Evolutionary conservation across 2,888 invertebrate species (phyloP), one percentile per base, ranked within the genome.

Genomic region (Sarcophaga caerulescens): DNA sequence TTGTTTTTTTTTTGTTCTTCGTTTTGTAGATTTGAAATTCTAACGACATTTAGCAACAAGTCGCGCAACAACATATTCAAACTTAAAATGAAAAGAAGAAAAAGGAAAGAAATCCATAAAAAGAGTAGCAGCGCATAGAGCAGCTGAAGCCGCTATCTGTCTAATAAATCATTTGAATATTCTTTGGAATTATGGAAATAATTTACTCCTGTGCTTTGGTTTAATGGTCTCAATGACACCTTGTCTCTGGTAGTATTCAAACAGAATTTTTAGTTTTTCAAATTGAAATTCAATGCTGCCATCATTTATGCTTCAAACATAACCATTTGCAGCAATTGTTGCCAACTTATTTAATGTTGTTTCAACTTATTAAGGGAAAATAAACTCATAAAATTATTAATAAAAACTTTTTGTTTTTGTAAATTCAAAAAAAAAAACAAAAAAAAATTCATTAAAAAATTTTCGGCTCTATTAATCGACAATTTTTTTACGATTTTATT

Each of bases 91-190:
- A 47, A 47, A 12, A 11, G 8, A 47, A 11, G 3, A 14, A 47
- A 14, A 14, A 47, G 11, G 14, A 47, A 47, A 47, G 11, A 47
- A 14, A 35, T 35, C 4, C 47, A 14, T 17, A 66, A 12, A 75
- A 73, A 73, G 70, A 45, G 35, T 35, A 35, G 35, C 4, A 25
- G 6, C n/a, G 25, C 35, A 52, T 47, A 47, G 47, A 47, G 47
- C n/a, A 14, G 14, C 6, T 6, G 62, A 73, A 23, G 83, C 78
- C 76, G 73, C 71, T 83, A 78, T 78, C 77, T 73, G 6, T 68
- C 52, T 62, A 63, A 78, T 57, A 73, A 83, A 83, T 83, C 78
- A 57, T 78, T 77, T 52, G 47, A 73, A 62, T 68, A 52, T 78
- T 83, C 66, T 23, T 35, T 52, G 68, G 23, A 73, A 78, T 57